Evolutionary conservation across 1,140 invertebrate species (phyloP), one percentile per base, ranked within the genome.

Genomic region (Dufourea novaeangliae): DNA sequence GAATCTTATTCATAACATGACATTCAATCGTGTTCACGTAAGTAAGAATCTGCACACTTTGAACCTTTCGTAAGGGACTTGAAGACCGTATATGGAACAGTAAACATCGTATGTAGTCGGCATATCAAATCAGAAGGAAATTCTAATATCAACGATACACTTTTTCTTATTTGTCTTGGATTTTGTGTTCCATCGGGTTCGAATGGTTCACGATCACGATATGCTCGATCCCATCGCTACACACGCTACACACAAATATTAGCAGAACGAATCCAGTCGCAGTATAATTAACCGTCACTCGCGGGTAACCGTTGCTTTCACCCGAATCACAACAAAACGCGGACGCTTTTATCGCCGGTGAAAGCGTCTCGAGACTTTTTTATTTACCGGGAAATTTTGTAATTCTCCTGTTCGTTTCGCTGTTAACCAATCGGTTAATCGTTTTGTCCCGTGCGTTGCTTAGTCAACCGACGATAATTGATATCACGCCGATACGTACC

Each of bases 261-360:
- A 25, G 27, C 14, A 20, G 56, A 61, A 25, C 27, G 12, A 59
- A 20, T 71, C 3, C 25, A 20, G 11, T 4, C 6, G 25, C 25
- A 2, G 22, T 44, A 8, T 10, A 54, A 56, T 52, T 52, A 37
- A 39, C n/a, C 29, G 56, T 25, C n/a, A 12, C 39, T n/a, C 4
- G 8, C n/a, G 1, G 7, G 5, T 25, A 25, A 57, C n/a, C 7
- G 37, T 67, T 14, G 27, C 72, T 68, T 75, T 57, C 63, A 75
- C 72, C 54, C 6, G 63, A 56, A 20, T 14, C 11, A 7, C 61
- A 41, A 44, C 62, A 66, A 74, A 69, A 56, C 27, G 8, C 1
- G 11, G 25, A 22, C 27, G 62, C 37, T 74, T 74, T 74, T 64
- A 44, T 74, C 25, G 12, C 32, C 27, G 50, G 50, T 74, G 71